phyloP scores from a whole-genome alignment of 2,113 vertebrate genomes.

The Pygoscelis adeliae region DNA sequence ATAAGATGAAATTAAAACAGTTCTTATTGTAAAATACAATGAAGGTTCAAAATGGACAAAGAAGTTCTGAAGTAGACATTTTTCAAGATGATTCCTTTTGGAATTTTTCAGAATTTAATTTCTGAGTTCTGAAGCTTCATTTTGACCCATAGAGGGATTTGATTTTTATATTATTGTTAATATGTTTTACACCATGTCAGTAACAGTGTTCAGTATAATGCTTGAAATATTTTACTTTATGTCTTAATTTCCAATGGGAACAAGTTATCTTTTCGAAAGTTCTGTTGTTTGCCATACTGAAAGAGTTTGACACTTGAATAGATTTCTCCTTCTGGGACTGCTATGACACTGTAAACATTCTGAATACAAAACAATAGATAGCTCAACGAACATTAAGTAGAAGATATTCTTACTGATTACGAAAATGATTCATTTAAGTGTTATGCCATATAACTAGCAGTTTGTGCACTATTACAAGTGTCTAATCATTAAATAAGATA shows the following conservation, averaged over 20 bases:
- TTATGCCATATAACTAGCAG: not conserved
- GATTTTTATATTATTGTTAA: not conserved
- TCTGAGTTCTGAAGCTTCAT: not conserved
- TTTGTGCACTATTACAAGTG: not conserved
- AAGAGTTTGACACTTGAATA: not conserved
- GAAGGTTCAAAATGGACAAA: not conserved
- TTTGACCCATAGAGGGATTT: not conserved
- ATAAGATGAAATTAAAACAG: not conserved
- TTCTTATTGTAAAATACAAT: not conserved
- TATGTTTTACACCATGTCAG: not conserved
- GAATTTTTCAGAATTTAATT: not conserved
- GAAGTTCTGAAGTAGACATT: not conserved
- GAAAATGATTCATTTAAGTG: not conserved
- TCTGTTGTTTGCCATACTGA: not conserved
- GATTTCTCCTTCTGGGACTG: not conserved
- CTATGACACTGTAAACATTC: not conserved
- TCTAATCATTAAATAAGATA: not conserved
- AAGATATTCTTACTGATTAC: not conserved
- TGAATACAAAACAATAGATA: not conserved
- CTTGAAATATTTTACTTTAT: not conserved
- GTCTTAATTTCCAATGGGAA: not conserved
- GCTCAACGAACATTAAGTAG: not conserved
- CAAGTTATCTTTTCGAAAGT: not conserved
- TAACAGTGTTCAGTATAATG: not conserved
- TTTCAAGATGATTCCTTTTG: not conserved